Evolutionary conservation across 2,888 invertebrate genomes (phyloP), one percentile per base, ranked within the genome.

Genomic region (Plagodis pulveraria): DNA sequence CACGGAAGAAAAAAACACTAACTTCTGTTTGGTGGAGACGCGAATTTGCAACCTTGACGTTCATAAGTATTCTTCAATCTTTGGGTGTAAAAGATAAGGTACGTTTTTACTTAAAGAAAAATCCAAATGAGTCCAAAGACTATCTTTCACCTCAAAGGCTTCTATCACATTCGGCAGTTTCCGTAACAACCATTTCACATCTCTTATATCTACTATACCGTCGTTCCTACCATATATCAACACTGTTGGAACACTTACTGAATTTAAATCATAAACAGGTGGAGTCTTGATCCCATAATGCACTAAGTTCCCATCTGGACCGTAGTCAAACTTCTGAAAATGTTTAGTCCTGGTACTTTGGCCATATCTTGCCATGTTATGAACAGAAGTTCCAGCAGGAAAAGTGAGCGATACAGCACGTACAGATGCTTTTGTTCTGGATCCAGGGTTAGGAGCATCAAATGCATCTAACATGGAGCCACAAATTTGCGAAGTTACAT

Each of bases 171-270:
- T 94, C 0, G 94, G 94, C n/a, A 96, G 77, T 53, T 89, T 80
- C 0, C 76, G 72, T 33, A 92, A 78, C 62, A 95, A 72, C 72
- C 93, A 92, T 44, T 90, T 73, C 0, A 95, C 93, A 54, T 95
- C 95, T 73, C 86, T 81, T 0, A 87, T 80, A 93, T 94, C 71
- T 93, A 87, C 94, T 89, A 94, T 77, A 94, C 96, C 71, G 93
- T 95, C 88, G 51, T 84, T 85, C 10, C 63, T 69, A 0, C 89
- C 89, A 50, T 84, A 86, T 32, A 90, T 64, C 2, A 78, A 63
- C 5, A 89, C 68, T 5, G 80, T 70, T 5, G 89, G 89, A 0
- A 73, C 70, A 0, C 71, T 77, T 8, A 78, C 76, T 6, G 82
- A 80, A 58, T 68, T 79, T 0, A 86, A 64, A 52, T 85, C 83